Evolutionary conservation across 2,888 invertebrate species (phyloP), one percentile per base, ranked within the genome.

Genomic region (Rhogogaster chlorosoma): DNA sequence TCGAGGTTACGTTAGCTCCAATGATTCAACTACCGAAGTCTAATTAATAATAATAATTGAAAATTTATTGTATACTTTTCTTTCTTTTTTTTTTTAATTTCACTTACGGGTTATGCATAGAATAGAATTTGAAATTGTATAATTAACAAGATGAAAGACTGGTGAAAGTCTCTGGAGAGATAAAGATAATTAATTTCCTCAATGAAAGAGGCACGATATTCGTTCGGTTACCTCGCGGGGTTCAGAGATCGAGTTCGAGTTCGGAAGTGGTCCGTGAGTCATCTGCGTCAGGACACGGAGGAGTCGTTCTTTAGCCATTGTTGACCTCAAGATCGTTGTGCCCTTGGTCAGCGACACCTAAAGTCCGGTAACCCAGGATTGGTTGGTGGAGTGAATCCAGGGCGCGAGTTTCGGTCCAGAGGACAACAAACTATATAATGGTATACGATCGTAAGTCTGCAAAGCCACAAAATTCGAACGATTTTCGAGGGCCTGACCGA

Each of bases 191-290:
- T 67, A 70, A 70, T 70, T 70, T 32, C 26, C 26, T 15, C 4
- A 75, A 75, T 38, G 26, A 36, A 70, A 70, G 18, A 70, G 70
- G 36, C 22, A 36, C 26, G 67, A 70, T 42, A 42, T 42, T 73
- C n/a, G 77, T 77, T 26, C 10, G n/a, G 12, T 42, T 75, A 45
- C 75, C 29, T n/a, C 9, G 70, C 45, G 32, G 3, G 77, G 80
- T 49, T 57, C 36, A 80, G 80, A 80, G 61, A 80, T 80, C 80
- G 45, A 38, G 67, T 83, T 83, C n/a, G 83, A 80, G 67, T 67
- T 83, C 67, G 45, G 45, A 83, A 67, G 83, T 67, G 83, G 83
- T 83, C 49, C 45, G 67, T 83, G 83, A 83, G 83, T 83, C 83
- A 83, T 80, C 38, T 49, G 26, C 42, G 77, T 77, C 77, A 77